Evolutionary conservation across 2,113 vertebrate genomes (phyloP), one percentile per base, ranked within the genome.

Genomic region (Kryptolebias marmoratus): DNA sequence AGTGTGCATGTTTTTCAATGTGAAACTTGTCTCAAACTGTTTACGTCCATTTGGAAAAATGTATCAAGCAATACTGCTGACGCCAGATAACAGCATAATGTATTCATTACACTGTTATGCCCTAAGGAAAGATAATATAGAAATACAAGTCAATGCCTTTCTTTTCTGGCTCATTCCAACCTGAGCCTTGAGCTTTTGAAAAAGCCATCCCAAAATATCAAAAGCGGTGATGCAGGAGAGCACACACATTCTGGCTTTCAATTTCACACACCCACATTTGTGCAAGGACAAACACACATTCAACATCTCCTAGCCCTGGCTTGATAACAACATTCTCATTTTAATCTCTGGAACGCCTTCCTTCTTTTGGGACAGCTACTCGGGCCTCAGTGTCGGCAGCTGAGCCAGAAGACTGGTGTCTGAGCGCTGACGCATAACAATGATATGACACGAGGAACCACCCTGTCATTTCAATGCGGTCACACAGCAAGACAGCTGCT

Each of bases 401-500:
- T 56, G 71, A 79, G 80, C 81, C 79, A 78, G 62, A 70, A 42
- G 52, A 62, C 72, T 32, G 67, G 59, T 72, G 75, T 79, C 73
- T 63, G 69, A 87, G 65, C 45, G 1, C 56, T 44, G 83, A 75
- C 58, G 67, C 77, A 72, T 64, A 77, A 88, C 80, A 63, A 75
- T 64, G 68, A 83, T 75, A 36, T 68, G 77, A 85, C 77, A 86
- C 28, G 45, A 63, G 72, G 72, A 75, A 48, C 64, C 73, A 49
- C 50, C 68, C 27, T 68, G 74, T 88, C 82, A 78, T 80, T 42
- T 55, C 77, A 79, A 82, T 42, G 80, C 48, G 76, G 61, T 64
- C 70, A 90, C 59, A 22, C 71, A 75, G 76, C 77, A 80, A 79
- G 79, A 86, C 90, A 91, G 81, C 79, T 90, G 84, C 69, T 82